Evolutionary conservation across 2,888 invertebrate genomes (phyloP), one percentile per base, ranked within the genome.

Genomic region (Phaedon cochleariae): DNA sequence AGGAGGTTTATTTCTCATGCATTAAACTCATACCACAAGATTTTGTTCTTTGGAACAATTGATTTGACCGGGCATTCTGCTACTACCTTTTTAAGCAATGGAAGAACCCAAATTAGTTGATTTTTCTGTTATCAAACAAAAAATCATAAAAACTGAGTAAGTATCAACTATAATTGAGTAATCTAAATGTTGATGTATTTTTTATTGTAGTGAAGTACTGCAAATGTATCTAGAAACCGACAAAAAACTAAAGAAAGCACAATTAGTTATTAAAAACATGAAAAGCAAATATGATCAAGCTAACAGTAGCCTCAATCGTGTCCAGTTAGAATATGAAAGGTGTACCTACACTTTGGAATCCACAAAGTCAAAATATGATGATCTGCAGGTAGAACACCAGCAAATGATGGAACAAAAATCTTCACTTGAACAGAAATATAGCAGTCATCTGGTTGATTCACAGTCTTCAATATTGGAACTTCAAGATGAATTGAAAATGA

Each of bases 121-220:
- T 66, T 76, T 75, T 67, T 55, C 68, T 34, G 26, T 74, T 48
- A 67, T 75, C 49, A 78, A 77, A 59, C 71, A 75, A 55, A 77
- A 77, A 69, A 76, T 77, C 17, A 77, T 78, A 34, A 76, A 77
- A 71, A 77, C 77, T 5, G 74, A 77, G 77, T 78, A 76, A 78
- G 76, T 74, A 18, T 21, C 34, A 15, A 22, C 22, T 37, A 26
- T 52, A 45, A 17, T 26, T 31, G 18, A 10, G n/a, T 17, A 9
- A n/a, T 29, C n/a, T 9, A 15, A 3, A 17, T 15, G 7, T 54
- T 49, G 57, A 53, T 51, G 37, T 49, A 31, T 63, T 46, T 53
- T 64, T 67, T 12, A 57, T 76, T 76, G 49, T 55, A 79, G 78
- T 70, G 74, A 74, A 61, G 18, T 79, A 48, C 64, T 79, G n/a